Percentiles rank a stretch among this genome's conserved stretches.
Conservation (phyloP, 2,113 vertebrate species). For the Lates calcarifer region DNA sequence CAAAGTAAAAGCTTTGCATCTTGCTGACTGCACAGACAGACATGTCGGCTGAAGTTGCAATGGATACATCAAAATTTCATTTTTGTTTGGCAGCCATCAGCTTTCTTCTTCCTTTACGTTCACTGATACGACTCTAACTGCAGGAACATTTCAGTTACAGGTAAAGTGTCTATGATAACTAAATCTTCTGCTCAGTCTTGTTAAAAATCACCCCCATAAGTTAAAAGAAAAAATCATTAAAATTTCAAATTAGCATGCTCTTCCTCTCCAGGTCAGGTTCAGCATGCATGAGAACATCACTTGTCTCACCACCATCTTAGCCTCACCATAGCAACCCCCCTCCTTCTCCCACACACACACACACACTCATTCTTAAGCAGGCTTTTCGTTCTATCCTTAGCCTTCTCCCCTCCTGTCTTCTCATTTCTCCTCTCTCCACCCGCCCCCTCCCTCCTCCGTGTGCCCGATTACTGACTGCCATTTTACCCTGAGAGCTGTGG, state of each 20-base stretch:
- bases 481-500: conserved; percentile 62
- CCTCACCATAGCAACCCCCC: conserved; percentile 53
- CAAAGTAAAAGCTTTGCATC: background rate
- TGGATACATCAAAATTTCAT: too few species aligned
- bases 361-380: conserved; percentile 81
- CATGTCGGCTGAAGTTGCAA: background rate
- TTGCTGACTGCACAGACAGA: background rate
- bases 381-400: conserved; percentile 92
- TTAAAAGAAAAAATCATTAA: background rate
- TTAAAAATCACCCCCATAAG: background rate
- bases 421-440: conserved; percentile 29
- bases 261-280: conserved; percentile 23
- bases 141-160: background rate
- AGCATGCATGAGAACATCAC: conserved; percentile 21
- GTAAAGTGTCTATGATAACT: background rate
- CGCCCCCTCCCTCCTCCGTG: conserved; percentile 13
- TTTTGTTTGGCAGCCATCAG: background rate
- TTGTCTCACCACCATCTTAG: conserved; percentile 38
- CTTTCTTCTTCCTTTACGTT: background rate
- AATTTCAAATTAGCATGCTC: conserved; percentile 9
- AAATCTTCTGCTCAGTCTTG: background rate
- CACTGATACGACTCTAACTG: background rate
- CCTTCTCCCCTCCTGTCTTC: conserved; percentile 46
- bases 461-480: conserved; percentile 66
- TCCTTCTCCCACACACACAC: background rate